phyloP scores from a whole-genome alignment of 2,113 vertebrate species.

The Apus apus region DNA sequence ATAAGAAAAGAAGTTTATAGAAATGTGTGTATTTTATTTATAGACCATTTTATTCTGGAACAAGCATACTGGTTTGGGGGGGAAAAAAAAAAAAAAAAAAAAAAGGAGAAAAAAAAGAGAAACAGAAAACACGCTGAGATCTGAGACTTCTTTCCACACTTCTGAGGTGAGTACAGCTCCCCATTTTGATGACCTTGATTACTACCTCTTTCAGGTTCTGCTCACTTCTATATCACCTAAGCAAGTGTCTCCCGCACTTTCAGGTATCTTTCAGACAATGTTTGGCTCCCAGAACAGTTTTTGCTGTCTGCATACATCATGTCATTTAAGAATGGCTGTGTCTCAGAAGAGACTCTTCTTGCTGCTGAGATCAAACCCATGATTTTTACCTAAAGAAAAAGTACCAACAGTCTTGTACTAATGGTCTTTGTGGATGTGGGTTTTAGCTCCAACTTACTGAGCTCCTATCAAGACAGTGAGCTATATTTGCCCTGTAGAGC shows the following conservation, averaged over 20 bases:
- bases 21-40: neutral
- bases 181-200: neutral
- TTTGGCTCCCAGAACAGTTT: neutral
- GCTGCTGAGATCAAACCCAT: neutral
- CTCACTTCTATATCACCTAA: neutral
- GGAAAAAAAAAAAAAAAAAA: neutral
- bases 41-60: neutral
- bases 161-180: neutral
- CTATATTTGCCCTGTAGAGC: neutral
- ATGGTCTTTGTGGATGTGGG: neutral
- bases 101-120: neutral
- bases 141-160: fast-evolving
- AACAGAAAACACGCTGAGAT: neutral
- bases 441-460: neutral
- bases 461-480: neutral
- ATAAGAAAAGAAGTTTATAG: neutral
- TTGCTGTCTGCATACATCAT: neutral
- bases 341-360: neutral
- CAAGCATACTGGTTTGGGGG: neutral
- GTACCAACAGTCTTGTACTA: neutral
- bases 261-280: neutral
- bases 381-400: neutral
- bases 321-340: neutral
- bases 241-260: neutral
- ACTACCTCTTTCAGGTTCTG: neutral